Base-by-base conservation (phyloP, 2,888 invertebrate species). In the Luffia ferchaultella region DNA sequence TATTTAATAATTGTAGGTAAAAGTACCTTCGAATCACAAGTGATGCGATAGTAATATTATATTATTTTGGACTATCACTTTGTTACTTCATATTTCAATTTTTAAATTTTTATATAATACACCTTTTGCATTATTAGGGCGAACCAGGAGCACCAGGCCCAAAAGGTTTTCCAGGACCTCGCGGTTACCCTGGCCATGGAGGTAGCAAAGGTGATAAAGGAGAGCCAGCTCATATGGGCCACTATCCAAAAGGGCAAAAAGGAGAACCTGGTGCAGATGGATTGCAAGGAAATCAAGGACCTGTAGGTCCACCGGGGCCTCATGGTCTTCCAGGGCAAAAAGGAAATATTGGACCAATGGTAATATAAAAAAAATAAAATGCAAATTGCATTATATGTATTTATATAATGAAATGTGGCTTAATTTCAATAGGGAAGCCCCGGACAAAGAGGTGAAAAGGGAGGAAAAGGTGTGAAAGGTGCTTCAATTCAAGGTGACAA, bases 191-290 rank as follows among this genome's bases (percentile, higher is more conserved):
- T 19, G 93, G 93, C 49, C 53, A 68, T 3, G 66, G 80, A 49
- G 93, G 93, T 57, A 70, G 75, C 0, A 90, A 87, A 64, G 95
- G 95, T 58, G 88, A 89, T 15, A 94, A 93, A 70, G 95, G 95
- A 63, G 92, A 93, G 67, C 86, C 93, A 0, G 94, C 93, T 0
- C 88, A 89, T 57, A 88, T 88, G 40, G 90, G 91, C 52, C 82
- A 87, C 18, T 87, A 88, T 58, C 83, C 87, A 0, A 92, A 92
- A 69, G 96, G 96, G 41, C 91, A 93, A 67, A 95, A 95, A 64
- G 96, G 96, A 66, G 94, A 95, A 70, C 90, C 90, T 2, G 93
- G 95, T 47, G 73, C 86, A 42, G 89, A 91, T 61, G 96, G 96
- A 44, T 87, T 87, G 47, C 84, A 83, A 59, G 93, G 93, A 43